These are phyloP conservation scores for Sialia sialis DNA, from an alignment of 2,113 vertebrate species.

Conservation along the genomic window DNA sequence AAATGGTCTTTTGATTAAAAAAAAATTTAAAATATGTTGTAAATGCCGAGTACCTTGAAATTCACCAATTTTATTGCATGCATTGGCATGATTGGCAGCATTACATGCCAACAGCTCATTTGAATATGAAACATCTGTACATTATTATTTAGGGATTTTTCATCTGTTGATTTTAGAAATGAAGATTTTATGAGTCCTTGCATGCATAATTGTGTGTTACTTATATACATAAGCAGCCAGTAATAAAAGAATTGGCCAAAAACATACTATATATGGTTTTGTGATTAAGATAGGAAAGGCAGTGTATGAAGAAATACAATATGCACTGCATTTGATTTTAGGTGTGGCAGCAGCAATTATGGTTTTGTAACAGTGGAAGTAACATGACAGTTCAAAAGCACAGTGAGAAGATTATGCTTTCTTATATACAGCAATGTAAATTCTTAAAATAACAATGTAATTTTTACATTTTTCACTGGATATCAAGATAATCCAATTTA, in stretches of 20 bases:
- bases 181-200: constrained; percentile 67
- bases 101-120: constrained; percentile 71
- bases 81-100: constrained; percentile 58
- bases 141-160: constrained; percentile 77
- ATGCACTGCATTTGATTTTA: constrained; percentile 10
- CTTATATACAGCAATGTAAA: constrained; percentile 42
- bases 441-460: constrained; percentile 68
- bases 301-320: neutral
- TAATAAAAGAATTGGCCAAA: constrained; percentile 53
- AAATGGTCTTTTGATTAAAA: neutral
- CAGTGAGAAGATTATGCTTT: constrained; percentile 18
- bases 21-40: neutral
- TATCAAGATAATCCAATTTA: constrained; percentile 69
- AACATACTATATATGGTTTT: constrained; percentile 14
- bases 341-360: constrained; percentile 48
- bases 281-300: constrained; percentile 29
- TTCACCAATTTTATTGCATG: constrained; percentile 52
- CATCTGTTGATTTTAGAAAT: constrained; percentile 73
- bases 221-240: constrained; percentile 31
- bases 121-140: constrained; percentile 79
- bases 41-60: constrained; percentile 59
- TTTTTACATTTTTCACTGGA: constrained; percentile 50
- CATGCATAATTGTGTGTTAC: constrained; percentile 56
- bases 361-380: constrained; percentile 21
- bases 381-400: constrained; percentile 55